Conservation (phyloP, 2,113 vertebrate genomes). For the Brachionichthys hirsutus region DNA sequence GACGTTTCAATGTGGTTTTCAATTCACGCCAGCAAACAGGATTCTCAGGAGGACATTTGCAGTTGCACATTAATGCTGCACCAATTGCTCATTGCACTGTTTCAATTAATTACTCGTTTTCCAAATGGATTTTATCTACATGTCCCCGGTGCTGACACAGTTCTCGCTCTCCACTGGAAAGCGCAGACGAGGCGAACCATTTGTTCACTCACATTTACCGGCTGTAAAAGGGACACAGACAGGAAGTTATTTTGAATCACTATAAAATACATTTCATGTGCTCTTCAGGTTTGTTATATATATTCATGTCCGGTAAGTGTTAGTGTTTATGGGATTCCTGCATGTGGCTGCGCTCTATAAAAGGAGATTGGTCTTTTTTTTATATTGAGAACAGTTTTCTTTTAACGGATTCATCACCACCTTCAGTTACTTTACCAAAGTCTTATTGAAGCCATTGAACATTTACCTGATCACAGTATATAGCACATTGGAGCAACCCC, state of each 20-base stretch:
- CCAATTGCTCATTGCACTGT: slow-evolving; percentile 18
- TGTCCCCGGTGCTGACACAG: neutral
- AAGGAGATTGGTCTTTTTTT: slow-evolving; percentile 27
- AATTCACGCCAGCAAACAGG: slow-evolving; percentile 12
- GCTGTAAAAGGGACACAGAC: too few species aligned
- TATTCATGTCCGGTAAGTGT: slow-evolving; percentile 20
- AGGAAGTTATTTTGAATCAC: too few species aligned
- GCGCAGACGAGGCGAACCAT: slow-evolving; percentile 5
- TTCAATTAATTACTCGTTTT: slow-evolving; percentile 34
- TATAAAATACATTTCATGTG: neutral
- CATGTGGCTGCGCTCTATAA: slow-evolving; percentile 13
- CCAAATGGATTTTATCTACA: slow-evolving; percentile 35
- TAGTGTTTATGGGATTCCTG: slow-evolving; percentile 3
- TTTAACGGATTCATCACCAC: slow-evolving; percentile 41
- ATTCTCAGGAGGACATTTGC: slow-evolving; percentile 29
- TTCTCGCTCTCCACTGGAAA: slow-evolving; percentile 9
- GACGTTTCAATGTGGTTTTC: slow-evolving; percentile 10
- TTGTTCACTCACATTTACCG: neutral
- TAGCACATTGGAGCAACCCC: slow-evolving; percentile 19
- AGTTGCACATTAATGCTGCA: slow-evolving; percentile 1
- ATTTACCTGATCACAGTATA: slow-evolving; percentile 17
- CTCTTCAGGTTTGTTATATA: neutral
- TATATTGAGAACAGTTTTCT: slow-evolving; percentile 10
- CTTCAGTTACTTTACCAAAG: slow-evolving; percentile 45
- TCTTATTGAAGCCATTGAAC: slow-evolving; percentile 29